A percentile compares a stretch with the other conserved stretches of the same genome.
Conservation (phyloP, 2,888 invertebrate genomes). For the Galerucella pusilla region DNA sequence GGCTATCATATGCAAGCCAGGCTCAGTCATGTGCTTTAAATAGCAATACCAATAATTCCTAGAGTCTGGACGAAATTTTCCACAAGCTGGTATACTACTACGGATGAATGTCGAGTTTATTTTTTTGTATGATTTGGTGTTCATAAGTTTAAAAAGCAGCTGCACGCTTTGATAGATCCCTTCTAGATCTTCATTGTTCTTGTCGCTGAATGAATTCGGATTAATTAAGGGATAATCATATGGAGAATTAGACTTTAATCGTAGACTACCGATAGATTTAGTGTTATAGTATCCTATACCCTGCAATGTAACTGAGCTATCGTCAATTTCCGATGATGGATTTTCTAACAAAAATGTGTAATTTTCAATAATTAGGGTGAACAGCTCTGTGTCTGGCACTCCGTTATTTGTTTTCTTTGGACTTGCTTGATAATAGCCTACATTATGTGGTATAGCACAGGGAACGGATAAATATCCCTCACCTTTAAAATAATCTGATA, state of each 20-base stretch:
- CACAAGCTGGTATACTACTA: constrained; percentile 61
- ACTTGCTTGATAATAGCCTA: constrained; percentile 21
- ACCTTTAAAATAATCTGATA: constrained; percentile 65
- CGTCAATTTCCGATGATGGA: constrained; percentile 53
- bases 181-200: constrained; percentile 64
- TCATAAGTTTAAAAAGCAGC: constrained; percentile 62
- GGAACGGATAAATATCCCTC: constrained; percentile 32
- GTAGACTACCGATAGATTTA: constrained; percentile 72
- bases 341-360: not conserved
- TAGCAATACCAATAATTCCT: constrained; percentile 78
- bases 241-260: constrained; percentile 44
- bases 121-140: constrained; percentile 67
- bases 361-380: not conserved
- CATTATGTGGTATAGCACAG: not conserved
- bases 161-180: constrained; percentile 67
- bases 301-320: constrained; percentile 32
- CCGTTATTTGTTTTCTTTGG: not conserved
- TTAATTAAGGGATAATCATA: constrained; percentile 69
- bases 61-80: constrained; percentile 64
- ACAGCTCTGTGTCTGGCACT: constrained; percentile 24
- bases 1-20: constrained; percentile 73
- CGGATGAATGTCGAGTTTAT: constrained; percentile 63
- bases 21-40: constrained; percentile 50
- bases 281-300: constrained; percentile 51
- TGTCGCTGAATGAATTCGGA: constrained; percentile 72